These are phyloP conservation scores for Coenobita brevimanus DNA, from an alignment of 1,140 invertebrate genomes.

Conservation along the genomic window DNA sequence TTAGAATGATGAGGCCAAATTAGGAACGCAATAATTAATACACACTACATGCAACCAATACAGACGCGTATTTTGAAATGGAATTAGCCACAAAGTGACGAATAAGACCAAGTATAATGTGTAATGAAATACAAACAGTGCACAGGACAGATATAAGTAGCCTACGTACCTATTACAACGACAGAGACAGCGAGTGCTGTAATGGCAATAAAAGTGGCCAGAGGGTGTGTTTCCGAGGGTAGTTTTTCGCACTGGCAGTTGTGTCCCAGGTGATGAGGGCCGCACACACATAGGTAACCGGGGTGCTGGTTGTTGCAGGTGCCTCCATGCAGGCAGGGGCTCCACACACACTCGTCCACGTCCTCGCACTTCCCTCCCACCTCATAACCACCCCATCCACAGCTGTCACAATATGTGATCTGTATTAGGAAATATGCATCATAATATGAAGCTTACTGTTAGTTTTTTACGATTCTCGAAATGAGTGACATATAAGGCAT, in stretches of 20 bases:
- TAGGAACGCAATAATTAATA: no score
- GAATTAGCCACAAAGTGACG: no score
- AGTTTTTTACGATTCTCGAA: neutral
- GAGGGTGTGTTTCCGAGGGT: slow-evolving; percentile 12
- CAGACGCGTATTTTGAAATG: no score
- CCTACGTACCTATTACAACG: slow-evolving; percentile 18
- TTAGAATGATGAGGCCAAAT: no score
- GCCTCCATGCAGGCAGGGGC: slow-evolving; percentile 35
- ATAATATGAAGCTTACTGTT: no score
- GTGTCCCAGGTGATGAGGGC: slow-evolving; percentile 16
- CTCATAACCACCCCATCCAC: slow-evolving; percentile 9
- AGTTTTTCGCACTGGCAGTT: slow-evolving; percentile 27
- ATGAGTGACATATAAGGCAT: neutral
- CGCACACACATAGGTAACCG: slow-evolving; percentile 31
- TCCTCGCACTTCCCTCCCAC: slow-evolving; percentile 23
- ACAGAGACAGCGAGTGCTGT: slow-evolving; percentile 36
- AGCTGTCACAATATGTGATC: slow-evolving; percentile 12
- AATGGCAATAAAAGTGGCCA: slow-evolving; percentile 15
- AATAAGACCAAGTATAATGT: no score
- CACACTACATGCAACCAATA: no score
- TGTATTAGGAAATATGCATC: neutral
- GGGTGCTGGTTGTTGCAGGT: slow-evolving; percentile 36
- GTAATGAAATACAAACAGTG: no score
- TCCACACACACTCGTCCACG: slow-evolving; percentile 39
- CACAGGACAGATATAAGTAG: no score